Evolutionary conservation across 2,113 vertebrate genomes (phyloP).

Genomic region (Eptesicus fuscus): DNA sequence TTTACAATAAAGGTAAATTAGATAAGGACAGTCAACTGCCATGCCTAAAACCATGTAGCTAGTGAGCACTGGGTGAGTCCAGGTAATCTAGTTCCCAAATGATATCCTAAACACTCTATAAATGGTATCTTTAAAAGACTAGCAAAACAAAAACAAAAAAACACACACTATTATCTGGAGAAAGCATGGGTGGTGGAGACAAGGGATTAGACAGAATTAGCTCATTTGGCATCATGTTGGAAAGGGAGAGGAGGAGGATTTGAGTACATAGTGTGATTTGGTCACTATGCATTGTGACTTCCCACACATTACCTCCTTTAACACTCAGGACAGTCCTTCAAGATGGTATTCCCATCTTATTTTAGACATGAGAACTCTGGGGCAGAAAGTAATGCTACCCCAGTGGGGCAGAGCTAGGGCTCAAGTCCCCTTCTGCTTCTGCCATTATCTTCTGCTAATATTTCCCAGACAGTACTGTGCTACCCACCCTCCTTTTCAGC

Average conservation of each 20-base stretch:
- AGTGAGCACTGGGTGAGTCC: neutral
- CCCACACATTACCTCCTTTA: neutral
- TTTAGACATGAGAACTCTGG: neutral
- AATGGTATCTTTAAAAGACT: neutral
- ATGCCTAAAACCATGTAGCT: neutral
- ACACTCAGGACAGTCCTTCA: neutral
- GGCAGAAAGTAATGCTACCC: neutral
- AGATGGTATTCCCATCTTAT: neutral
- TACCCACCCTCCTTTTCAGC: neutral
- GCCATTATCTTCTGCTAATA: accelerated
- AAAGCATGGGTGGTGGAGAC: neutral
- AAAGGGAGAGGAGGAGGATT: no score
- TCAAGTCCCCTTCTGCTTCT: neutral
- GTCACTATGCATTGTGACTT: neutral
- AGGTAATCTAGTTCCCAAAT: neutral
- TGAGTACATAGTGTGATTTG: neutral
- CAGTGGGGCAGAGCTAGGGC: neutral
- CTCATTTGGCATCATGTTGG: neutral
- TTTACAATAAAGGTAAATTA: neutral
- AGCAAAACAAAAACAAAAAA: neutral
- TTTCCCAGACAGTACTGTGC: neutral
- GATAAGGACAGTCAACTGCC: neutral
- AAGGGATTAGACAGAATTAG: neutral
- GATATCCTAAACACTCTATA: neutral
- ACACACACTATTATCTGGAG: neutral